Percentiles rank a stretch among this genome's conserved stretches.
These are phyloP conservation scores for Scaptomyza polygonia DNA, from an alignment of 2,888 invertebrate species.

Conservation along the genomic window DNA sequence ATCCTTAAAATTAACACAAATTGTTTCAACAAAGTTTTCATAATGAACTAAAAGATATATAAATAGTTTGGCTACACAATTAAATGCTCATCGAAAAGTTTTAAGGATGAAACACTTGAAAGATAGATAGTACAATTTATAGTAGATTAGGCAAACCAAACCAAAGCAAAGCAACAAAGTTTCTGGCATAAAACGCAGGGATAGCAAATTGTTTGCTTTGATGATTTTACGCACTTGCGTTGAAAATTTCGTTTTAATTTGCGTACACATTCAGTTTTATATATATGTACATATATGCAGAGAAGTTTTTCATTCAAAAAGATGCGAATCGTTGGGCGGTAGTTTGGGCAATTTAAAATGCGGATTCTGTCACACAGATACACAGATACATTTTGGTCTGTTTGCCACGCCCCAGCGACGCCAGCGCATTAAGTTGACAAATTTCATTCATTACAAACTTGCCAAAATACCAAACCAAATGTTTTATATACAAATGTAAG, in stretches of 20 bases:
- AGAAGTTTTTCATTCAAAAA: constrained; percentile 38
- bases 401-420: constrained; percentile 55
- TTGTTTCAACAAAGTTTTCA: too few species aligned
- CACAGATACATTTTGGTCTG: constrained; percentile 28
- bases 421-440: constrained; percentile 73
- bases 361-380: constrained; percentile 17
- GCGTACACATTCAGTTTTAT: constrained; percentile 21
- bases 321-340: constrained; percentile 52
- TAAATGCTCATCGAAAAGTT: background rate
- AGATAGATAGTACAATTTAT: background rate
- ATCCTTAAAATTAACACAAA: too few species aligned
- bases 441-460: constrained; percentile 70
- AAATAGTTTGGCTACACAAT: too few species aligned
- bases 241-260: constrained; percentile 62
- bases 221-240: constrained; percentile 77
- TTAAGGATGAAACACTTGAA: background rate
- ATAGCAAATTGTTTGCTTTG: constrained; percentile 59
- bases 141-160: too few species aligned
- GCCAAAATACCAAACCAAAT: constrained; percentile 30
- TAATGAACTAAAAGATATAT: too few species aligned
- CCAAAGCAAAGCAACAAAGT: background rate
- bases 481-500: background rate
- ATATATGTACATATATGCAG: background rate
- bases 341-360: constrained; percentile 64
- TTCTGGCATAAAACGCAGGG: constrained; percentile 31